Base-by-base conservation (phyloP, 2,888 invertebrate genomes). In the Drosophila anomelani region DNA sequence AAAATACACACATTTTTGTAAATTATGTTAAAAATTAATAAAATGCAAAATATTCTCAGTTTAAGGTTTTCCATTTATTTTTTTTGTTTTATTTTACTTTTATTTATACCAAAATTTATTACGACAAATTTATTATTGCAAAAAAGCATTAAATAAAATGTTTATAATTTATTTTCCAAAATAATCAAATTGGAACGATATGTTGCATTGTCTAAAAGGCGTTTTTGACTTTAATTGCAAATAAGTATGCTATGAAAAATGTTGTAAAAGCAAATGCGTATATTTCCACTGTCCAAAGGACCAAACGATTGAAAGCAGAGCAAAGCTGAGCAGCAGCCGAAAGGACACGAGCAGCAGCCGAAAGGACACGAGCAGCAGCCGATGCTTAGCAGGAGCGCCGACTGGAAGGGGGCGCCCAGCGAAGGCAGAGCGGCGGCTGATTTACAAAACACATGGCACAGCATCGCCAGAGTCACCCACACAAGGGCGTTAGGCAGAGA, bases 371-470 rank as follows among this genome's bases (percentile, higher is more conserved):
- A 67, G 44, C 7, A 36, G 26, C 70, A 38, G 41, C 64, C 51
- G 51, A 36, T 23, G 36, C 32, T 0, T 32, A 15, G 4, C 44
- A n/a, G 20, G 9, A 17, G 26, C 51, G 51, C 6, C 20, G 17
- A 15, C 29, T 17, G 36, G 26, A 10, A 23, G 51, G 56, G n/a
- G n/a, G 32, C 20, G 15, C 23, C 23, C 15, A 7, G 26, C 1
- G 59, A 13, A 15, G 58, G 20, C 13, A 15, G 43, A 66, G 38
- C 23, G 36, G 44, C 17, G 56, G 51, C 56, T 41, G 53, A 32
- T 53, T 64, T 41, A 51, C 64, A 63, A 54, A 75, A 72, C 71
- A 72, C 66, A 72, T 74, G 29, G 47, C 32, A 32, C 49, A 17
- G 49, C 49, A 55, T 51, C 53, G 13, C n/a, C n/a, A 20, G 29